Base-by-base conservation (phyloP, 2,113 vertebrate species). In the Lampris incognitus region DNA sequence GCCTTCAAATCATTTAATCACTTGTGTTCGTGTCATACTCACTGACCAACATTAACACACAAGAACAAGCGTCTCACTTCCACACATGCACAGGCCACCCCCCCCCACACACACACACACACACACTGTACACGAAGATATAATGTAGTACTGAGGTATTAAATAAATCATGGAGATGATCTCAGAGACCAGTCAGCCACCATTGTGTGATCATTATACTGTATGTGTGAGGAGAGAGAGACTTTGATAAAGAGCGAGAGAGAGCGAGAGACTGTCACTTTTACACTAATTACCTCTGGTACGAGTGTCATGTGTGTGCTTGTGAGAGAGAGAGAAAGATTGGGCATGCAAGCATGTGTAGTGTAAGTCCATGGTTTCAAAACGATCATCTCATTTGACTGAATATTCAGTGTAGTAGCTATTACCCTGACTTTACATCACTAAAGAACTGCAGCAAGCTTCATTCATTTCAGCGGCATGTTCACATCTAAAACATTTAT, bases 381-480 rank as follows among this genome's bases (percentile, higher is more conserved):
- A 57, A 74, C 68, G 46, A 70, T 85, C 73, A 61, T 54, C 77
- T 77, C 64, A 81, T 46, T 40, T 68, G 41, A 38, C 66, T 74
- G 51, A 79, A 85, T 83, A 83, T 87, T 81, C 64, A 71, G 59
- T 9, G 58, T 24, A 41, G 60, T 82, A 24, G 24, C 24, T 24
- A 78, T 90, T 81, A 88, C 85, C 88, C 41, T 79, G 82, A 87
- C 83, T 90, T 87, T 87, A 73, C 87, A 87, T 89, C 83, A 89
- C 68, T 73, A 42, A 63, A 69, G 79, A 74, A 24, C 24, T 24
- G 24, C 24, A 78, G 83, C 49, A 8, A 78, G 81, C 48, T 41
- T 60, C 41, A 69, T 76, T 79, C 6, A 78, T 71, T 74, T 88
- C 62, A 85, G 81, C 78, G 76, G 55, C 40, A 78, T 67, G 6